These are phyloP conservation scores for Pegoplata infirma DNA, from an alignment of 2,888 invertebrate species.

Conservation along the genomic window DNA sequence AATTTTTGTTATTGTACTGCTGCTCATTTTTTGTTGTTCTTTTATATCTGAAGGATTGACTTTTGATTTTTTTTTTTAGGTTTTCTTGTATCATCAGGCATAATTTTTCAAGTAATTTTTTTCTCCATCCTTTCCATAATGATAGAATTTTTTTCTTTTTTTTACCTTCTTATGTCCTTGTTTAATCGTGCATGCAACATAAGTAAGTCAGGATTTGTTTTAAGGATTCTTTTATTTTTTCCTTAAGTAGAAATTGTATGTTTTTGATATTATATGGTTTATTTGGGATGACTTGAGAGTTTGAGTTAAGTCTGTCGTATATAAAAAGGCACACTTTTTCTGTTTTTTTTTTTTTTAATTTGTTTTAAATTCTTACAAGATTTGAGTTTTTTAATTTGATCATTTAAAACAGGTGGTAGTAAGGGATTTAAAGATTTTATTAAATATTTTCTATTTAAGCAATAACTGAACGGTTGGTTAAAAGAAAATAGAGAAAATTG, in stretches of 20 bases:
- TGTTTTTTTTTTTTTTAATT: constrained; percentile 15
- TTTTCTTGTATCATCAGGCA: constrained; percentile 20
- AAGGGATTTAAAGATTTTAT: neutral
- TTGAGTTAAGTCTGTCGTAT: no score
- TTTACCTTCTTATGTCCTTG: constrained; percentile 16
- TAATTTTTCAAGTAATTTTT: neutral
- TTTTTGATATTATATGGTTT: constrained; percentile 9
- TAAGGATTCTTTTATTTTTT: neutral
- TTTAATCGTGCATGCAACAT: constrained; percentile 57
- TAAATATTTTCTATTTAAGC: neutral
- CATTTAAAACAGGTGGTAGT: neutral
- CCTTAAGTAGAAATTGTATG: no score
- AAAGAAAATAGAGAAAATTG: neutral
- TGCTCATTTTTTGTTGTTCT: constrained; percentile 4
- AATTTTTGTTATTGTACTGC: neutral
- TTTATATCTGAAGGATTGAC: constrained; percentile 31
- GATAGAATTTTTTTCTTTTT: neutral
- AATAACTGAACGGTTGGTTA: constrained; percentile 4
- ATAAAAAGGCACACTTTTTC: no score
- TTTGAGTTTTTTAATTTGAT: constrained; percentile 11
- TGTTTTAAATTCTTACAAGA: neutral
- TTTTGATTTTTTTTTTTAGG: constrained; percentile 35
- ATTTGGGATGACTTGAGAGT: no score
- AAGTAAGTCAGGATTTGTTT: constrained; percentile 48
- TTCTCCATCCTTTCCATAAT: neutral